Evolutionary conservation across 2,888 invertebrate species (phyloP).

Genomic region (Scaptomyza flava): DNA sequence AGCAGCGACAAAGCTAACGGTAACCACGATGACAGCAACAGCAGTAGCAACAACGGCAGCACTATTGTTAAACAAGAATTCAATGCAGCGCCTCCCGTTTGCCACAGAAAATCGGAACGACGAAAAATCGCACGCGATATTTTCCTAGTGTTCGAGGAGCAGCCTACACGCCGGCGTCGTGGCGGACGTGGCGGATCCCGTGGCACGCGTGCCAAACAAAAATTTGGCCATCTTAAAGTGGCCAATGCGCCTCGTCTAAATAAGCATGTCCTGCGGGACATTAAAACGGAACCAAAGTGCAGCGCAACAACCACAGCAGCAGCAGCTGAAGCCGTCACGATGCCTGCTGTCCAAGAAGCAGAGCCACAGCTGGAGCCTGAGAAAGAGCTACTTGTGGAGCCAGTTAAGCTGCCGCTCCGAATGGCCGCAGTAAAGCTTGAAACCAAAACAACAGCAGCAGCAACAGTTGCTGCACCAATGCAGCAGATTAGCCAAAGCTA

Average conservation of each 20-base stretch:
- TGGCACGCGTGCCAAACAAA: conserved; percentile 77
- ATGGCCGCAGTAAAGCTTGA: conserved; percentile 66
- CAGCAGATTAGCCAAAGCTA: conserved; percentile 2
- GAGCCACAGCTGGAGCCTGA: neutral
- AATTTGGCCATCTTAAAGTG: conserved; percentile 75
- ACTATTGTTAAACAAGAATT: conserved; percentile 71
- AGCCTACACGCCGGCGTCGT: conserved; percentile 71
- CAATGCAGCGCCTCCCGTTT: conserved; percentile 58
- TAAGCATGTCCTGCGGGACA: conserved; percentile 73
- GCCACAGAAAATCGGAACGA: conserved; percentile 82
- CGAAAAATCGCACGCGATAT: conserved; percentile 84
- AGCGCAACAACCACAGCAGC: conserved; percentile 44
- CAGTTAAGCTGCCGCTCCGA: conserved; percentile 34
- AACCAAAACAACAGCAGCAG: conserved; percentile 58
- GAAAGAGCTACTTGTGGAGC: conserved; percentile 16
- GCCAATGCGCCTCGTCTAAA: conserved; percentile 75
- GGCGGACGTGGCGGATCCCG: conserved; percentile 69
- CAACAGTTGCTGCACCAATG: neutral
- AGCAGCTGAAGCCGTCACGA: conserved; percentile 6
- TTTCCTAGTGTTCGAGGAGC: conserved; percentile 83
- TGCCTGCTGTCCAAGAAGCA: conserved; percentile 1
- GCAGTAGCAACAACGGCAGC: conserved; percentile 10
- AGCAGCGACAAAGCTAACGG: conserved; percentile 35
- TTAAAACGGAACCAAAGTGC: conserved; percentile 82
- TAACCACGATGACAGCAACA: conserved; percentile 36